Base-by-base conservation (phyloP, 2,888 invertebrate genomes). In the Lasioglossum pauxillum region DNA sequence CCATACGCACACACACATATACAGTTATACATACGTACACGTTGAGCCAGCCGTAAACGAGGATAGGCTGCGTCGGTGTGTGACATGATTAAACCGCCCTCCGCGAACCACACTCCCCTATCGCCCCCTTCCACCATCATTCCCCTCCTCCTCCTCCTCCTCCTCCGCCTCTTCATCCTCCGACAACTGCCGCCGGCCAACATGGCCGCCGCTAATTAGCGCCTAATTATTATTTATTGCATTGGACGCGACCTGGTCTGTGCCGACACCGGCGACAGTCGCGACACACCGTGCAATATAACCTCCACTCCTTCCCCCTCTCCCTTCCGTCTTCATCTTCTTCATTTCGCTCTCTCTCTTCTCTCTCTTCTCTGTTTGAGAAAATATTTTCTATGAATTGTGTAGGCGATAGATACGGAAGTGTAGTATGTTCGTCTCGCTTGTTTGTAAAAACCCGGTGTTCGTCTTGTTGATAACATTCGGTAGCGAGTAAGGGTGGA, bases 211-310 rank as follows among this genome's bases (percentile, higher is more conserved):
- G 93, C 93, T 94, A 94, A 94, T 94, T 94, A 94, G 92, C 91
- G 93, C 92, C 94, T 94, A 94, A 94, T 94, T 94, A 94, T 94
- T 94, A 94, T 94, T 94, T 94, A 94, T 94, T 93, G 92, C 93
- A 91, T 91, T 90, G 92, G 88, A 92, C 90, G 92, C 92, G 87
- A 85, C 87, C 87, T 75, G 85, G 74, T 73, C 78, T 83, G 38
- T 35, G 67, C 78, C 88, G 84, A 80, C 86, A 75, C 80, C 84
- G 78, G 79, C 85, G 80, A 83, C 90, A 67, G 86, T 83, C 88
- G 76, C 88, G 89, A 88, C 90, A 89, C 83, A 87, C 89, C 83
- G 85, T 82, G 88, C 88, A 86, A 90, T 90, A 88, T 88, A 83
- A 88, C 90, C 82, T 80, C 75, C 88, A 19, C 19, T 23, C 46